These are phyloP conservation scores for Mastacembelus armatus DNA, from an alignment of 2,797 vertebrate genomes.

Conservation along the genomic window DNA sequence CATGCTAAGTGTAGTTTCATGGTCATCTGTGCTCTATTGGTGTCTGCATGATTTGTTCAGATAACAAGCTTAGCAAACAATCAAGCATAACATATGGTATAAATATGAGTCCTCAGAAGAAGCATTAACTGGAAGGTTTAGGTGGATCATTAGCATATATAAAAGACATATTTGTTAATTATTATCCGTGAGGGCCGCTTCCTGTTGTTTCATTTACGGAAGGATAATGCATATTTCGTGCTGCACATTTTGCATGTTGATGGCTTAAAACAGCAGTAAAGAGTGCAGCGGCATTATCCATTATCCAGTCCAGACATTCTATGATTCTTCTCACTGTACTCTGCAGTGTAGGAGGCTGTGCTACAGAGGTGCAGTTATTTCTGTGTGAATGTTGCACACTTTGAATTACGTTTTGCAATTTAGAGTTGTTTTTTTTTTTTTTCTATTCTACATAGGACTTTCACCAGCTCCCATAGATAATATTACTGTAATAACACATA, in stretches of 20 bases:
- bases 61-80: conserved; percentile 30
- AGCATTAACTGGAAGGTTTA: conserved; percentile 44
- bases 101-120: conserved; percentile 27
- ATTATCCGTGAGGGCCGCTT: background rate
- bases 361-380: background rate
- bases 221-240: background rate
- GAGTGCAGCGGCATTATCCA: background rate
- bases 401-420: background rate
- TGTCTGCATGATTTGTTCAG: too few relatives aligned
- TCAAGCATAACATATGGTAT: too few relatives aligned
- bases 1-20: conserved; percentile 39
- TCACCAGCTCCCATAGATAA: background rate
- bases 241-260: background rate
- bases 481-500: conserved; percentile 8
- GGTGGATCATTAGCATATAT: conserved; percentile 28
- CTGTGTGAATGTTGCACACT: background rate
- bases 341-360: too few relatives aligned
- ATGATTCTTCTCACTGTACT: background rate
- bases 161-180: conserved; percentile 23
- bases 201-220: background rate
- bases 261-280: background rate
- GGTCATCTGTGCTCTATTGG: conserved; percentile 29
- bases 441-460: background rate
- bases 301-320: background rate
- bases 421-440: background rate